Percentiles rank a stretch among this genome's conserved stretches.
phyloP scores from a whole-genome alignment of 2,113 vertebrate species.

The Tragelaphus imberbis region DNA sequence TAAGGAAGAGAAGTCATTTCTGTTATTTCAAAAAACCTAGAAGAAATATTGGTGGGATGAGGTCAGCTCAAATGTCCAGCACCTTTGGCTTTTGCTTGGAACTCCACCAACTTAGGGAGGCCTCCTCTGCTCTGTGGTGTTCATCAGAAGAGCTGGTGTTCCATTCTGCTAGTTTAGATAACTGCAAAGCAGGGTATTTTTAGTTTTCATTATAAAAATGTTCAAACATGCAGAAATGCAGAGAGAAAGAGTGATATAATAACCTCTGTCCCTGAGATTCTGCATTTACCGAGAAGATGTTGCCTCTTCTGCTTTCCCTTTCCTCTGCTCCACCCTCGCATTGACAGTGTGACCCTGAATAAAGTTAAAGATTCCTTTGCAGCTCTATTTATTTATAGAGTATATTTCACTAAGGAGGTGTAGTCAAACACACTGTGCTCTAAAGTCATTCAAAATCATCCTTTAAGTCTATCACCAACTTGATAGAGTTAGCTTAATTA shows the following conservation, averaged over 20 bases:
- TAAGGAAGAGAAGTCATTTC: background rate
- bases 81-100: background rate
- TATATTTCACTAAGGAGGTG: background rate
- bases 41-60: background rate
- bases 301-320: background rate
- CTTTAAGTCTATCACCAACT: background rate
- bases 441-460: background rate
- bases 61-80: background rate
- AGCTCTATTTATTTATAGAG: background rate
- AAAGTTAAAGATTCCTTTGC: background rate
- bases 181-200: background rate
- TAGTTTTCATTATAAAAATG: background rate
- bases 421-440: background rate
- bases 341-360: background rate
- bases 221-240: background rate
- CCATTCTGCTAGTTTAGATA: background rate
- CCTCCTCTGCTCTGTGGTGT: background rate
- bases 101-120: accelerated
- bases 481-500: background rate
- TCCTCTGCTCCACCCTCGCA: background rate
- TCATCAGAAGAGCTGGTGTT: background rate
- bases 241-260: background rate
- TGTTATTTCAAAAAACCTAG: background rate
- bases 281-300: background rate
- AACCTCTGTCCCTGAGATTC: background rate